Evolutionary conservation across 92 coral and sea anemone genomes (phyloP).

Genomic region (Palythoa grandiflora): DNA sequence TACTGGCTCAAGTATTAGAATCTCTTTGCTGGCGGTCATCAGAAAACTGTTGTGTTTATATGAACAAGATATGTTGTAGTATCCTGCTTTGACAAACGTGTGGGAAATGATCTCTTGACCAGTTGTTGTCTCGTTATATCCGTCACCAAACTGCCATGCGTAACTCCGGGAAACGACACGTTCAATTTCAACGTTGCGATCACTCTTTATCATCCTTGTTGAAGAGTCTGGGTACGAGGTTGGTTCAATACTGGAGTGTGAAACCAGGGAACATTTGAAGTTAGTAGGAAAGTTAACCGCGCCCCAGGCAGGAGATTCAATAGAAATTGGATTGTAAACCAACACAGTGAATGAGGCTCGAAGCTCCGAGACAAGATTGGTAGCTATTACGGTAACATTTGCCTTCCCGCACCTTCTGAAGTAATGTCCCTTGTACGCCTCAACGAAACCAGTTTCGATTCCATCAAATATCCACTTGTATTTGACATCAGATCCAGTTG

Average conservation of each 20-base stretch:
- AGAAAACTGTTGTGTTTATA: slow-evolving; percentile 17
- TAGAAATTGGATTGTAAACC: slow-evolving; percentile 61
- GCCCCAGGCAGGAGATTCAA: slow-evolving; percentile 56
- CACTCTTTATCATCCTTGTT: too few relatives aligned
- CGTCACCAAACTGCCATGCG: slow-evolving; percentile 85
- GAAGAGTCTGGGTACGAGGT: too few relatives aligned
- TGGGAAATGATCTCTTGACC: slow-evolving; percentile 56
- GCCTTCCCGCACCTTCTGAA: slow-evolving; percentile 58
- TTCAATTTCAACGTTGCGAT: too few relatives aligned
- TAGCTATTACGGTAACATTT: slow-evolving; percentile 77
- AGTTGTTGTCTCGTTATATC: slow-evolving; percentile 33
- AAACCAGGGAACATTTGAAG: slow-evolving; percentile 54
- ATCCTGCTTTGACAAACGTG: slow-evolving; percentile 67
- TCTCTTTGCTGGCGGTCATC: slow-evolving; percentile 40
- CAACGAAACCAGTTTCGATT: slow-evolving; percentile 40
- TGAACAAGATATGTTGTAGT: slow-evolving; percentile 56
- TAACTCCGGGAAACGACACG: slow-evolving; percentile 16
- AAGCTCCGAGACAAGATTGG: slow-evolving; percentile 63
- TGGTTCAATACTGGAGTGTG: slow-evolving; percentile 5
- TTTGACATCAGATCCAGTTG: slow-evolving; percentile 62
- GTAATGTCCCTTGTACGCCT: slow-evolving; percentile 44
- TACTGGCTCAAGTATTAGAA: slow-evolving; percentile 77
- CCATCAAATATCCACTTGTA: slow-evolving; percentile 83
- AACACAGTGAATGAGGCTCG: slow-evolving; percentile 52
- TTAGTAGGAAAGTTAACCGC: slow-evolving; percentile 10